phyloP scores from a whole-genome alignment of 2,797 vertebrate species.

The Hoplostethus atlanticus region DNA sequence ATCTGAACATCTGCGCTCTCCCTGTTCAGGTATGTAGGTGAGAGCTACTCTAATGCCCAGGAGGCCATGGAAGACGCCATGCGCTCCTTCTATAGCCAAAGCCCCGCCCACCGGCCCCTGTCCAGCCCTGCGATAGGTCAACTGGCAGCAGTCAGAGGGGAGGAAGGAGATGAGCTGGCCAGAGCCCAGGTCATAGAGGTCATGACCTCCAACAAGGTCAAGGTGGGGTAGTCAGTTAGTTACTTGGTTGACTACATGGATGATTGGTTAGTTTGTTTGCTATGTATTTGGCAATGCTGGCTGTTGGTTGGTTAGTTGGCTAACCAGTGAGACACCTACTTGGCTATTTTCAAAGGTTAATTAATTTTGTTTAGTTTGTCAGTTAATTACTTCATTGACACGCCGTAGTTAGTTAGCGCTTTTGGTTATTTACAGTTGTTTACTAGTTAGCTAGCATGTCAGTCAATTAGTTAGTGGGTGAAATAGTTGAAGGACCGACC shows the following conservation, averaged over 20 bases:
- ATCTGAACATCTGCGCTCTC: background rate
- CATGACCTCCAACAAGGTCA: constrained; percentile 79
- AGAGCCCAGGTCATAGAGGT: constrained; percentile 87
- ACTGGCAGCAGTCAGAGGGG: constrained; percentile 87
- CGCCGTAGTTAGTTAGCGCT: too few species aligned
- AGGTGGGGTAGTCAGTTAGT: constrained; percentile 75
- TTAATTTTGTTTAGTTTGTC: too few species aligned
- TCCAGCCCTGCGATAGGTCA: constrained; percentile 82
- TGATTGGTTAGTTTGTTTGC: too few species aligned
- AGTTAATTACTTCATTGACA: too few species aligned
- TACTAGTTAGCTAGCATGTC: too few species aligned
- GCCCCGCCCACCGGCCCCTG: constrained; percentile 47
- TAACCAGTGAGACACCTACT: too few species aligned
- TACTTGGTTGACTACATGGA: background rate
- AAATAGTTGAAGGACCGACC: too few species aligned
- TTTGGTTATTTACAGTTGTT: too few species aligned
- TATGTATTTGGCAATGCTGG: too few species aligned
- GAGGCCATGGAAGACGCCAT: constrained; percentile 93
- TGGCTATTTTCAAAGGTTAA: too few species aligned
- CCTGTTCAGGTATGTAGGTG: constrained; percentile 90
- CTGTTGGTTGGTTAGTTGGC: too few species aligned
- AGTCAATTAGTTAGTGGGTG: too few species aligned
- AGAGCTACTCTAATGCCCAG: constrained; percentile 91
- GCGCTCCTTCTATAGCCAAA: constrained; percentile 86
- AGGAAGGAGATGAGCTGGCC: constrained; percentile 88